Conservation (phyloP, 2,113 vertebrate species). For the Notothenia coriiceps region DNA sequence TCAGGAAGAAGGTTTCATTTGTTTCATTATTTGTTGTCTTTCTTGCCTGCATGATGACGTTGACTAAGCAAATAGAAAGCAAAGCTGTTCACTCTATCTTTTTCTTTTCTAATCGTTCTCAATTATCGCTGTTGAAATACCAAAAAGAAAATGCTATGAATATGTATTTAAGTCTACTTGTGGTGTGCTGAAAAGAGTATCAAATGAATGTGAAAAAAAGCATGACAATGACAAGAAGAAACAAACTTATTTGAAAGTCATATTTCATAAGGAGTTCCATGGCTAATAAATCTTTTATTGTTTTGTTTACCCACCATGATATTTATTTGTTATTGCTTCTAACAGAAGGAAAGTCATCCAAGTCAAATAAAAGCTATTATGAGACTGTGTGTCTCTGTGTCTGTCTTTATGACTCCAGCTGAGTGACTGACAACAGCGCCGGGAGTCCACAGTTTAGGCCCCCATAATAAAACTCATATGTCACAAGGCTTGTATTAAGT, state of each 20-base stretch:
- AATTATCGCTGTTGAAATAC: neutral
- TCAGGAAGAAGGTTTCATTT: slow-evolving; percentile 6
- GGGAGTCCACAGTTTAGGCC: slow-evolving; percentile 32
- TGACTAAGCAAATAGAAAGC: slow-evolving; percentile 57
- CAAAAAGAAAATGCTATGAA: no score
- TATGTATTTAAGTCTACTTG: slow-evolving; percentile 11
- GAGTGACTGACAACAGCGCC: slow-evolving; percentile 65
- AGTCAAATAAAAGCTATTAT: slow-evolving; percentile 76
- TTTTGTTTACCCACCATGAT: slow-evolving; percentile 80
- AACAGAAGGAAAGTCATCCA: slow-evolving; percentile 67
- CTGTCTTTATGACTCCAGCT: slow-evolving; percentile 59
- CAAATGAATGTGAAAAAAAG: neutral
- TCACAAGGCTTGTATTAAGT: slow-evolving; percentile 30
- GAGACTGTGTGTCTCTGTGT: slow-evolving; percentile 58
- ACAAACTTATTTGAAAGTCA: slow-evolving; percentile 40
- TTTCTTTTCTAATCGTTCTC: slow-evolving; percentile 3
- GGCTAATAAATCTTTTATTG: slow-evolving; percentile 81
- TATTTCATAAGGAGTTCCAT: slow-evolving; percentile 55
- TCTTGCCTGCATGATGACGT: slow-evolving; percentile 9
- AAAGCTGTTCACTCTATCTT: slow-evolving; percentile 18
- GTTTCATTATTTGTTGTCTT: neutral
- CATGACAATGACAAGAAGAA: slow-evolving; percentile 21
- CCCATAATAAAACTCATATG: slow-evolving; percentile 54
- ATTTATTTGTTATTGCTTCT: slow-evolving; percentile 70
- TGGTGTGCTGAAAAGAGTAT: neutral